These are phyloP conservation scores for Syrista parreyssii DNA, from an alignment of 2,888 invertebrate genomes.

Conservation along the genomic window DNA sequence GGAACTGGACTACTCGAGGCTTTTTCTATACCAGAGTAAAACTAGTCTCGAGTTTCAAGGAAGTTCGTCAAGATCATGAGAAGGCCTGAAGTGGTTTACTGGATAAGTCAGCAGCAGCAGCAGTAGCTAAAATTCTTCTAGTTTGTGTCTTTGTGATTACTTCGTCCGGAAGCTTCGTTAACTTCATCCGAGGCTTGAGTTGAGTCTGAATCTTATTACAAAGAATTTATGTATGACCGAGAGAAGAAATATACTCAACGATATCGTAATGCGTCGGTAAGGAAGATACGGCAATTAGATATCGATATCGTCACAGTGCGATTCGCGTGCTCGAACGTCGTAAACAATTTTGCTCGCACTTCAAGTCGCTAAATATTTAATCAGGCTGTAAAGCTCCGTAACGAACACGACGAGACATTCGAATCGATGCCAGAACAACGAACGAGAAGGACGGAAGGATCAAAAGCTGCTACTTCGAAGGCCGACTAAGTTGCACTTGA, in stretches of 20 bases:
- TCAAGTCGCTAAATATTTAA: neutral
- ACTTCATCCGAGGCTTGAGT: neutral
- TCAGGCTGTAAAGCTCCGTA: neutral
- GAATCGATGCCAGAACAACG: neutral
- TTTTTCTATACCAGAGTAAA: neutral
- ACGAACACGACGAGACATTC: neutral
- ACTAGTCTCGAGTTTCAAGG: neutral
- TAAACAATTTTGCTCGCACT: neutral
- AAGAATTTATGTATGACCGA: neutral
- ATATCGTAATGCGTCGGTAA: neutral
- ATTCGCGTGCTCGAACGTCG: neutral
- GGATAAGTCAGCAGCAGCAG: neutral
- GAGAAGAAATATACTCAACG: neutral
- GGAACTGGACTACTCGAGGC: neutral
- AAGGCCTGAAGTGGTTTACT: neutral
- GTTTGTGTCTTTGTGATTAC: neutral
- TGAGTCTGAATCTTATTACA: neutral
- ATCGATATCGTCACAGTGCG: neutral
- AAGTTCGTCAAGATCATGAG: neutral
- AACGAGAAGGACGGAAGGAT: neutral
- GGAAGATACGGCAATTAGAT: neutral
- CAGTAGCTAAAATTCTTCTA: neutral
- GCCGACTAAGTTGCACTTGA: neutral
- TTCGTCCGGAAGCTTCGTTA: neutral
- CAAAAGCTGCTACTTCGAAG: neutral